Conservation (phyloP, 2,113 vertebrate species). For the Trichomycterus rosablanca region DNA sequence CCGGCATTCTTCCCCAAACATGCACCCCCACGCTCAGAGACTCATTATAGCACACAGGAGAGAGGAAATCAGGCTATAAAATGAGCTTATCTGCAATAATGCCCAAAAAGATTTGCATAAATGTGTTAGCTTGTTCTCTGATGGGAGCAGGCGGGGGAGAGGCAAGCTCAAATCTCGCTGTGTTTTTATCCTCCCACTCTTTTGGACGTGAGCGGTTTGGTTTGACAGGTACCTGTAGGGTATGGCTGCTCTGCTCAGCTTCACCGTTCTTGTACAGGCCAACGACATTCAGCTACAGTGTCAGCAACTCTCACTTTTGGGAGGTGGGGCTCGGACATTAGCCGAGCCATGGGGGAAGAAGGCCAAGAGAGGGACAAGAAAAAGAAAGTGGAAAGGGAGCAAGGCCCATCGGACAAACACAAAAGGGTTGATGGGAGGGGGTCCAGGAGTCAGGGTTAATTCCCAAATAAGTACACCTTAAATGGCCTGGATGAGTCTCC, state of each 20-base stretch:
- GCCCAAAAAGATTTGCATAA: conserved; percentile 72
- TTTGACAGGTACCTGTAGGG: conserved; percentile 69
- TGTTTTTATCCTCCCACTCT: conserved; percentile 68
- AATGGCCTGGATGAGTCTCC: conserved; percentile 63
- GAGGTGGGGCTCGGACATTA: conserved; percentile 59
- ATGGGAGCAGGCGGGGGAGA: conserved; percentile 54
- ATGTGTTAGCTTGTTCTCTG: conserved; percentile 62
- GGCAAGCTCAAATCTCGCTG: conserved; percentile 24
- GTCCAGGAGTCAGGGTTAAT: conserved; percentile 69
- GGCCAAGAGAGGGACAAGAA: conserved; percentile 53
- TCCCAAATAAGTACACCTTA: conserved; percentile 73
- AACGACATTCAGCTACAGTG: conserved; percentile 45
- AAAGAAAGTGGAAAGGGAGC: conserved; percentile 63
- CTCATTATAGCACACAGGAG: conserved; percentile 68
- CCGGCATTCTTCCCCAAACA: conserved; percentile 56
- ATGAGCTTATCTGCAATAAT: conserved; percentile 75
- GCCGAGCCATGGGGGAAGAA: conserved; percentile 50
- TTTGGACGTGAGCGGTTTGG: conserved; percentile 56
- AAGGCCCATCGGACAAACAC: conserved; percentile 73
- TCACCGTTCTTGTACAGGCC: conserved; percentile 45
- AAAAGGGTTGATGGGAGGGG: conserved; percentile 61
- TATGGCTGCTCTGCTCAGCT: conserved; percentile 54
- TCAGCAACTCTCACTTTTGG: conserved; percentile 14
- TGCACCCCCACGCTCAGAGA: conserved; percentile 63
- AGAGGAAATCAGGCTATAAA: conserved; percentile 72